Percentiles rank a stretch among this genome's conserved stretches.
phyloP scores from a whole-genome alignment of 2,797 vertebrate species.

The Cyprinodon diabolis region DNA sequence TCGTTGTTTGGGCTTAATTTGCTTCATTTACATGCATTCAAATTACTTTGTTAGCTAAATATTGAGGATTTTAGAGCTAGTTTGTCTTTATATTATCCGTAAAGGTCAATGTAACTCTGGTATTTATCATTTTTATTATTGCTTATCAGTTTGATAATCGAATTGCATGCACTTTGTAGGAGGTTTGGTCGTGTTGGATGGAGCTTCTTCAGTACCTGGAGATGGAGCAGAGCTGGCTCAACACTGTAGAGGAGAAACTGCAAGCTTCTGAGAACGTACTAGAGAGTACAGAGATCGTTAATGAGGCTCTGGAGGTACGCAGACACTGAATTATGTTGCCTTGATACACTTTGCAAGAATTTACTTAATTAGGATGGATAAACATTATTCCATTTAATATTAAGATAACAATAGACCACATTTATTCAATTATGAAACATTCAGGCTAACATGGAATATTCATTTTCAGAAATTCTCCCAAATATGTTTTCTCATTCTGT shows the following conservation, averaged over 20 bases:
- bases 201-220: conserved; percentile 95
- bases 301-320: conserved; percentile 89
- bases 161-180: conserved; percentile 71
- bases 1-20: conserved; percentile 13
- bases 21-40: conserved; percentile 26
- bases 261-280: conserved; percentile 83
- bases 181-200: conserved; percentile 99
- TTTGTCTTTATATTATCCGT: conserved; percentile 28
- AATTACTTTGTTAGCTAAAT: conserved; percentile 9
- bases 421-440: not conserved
- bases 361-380: not conserved
- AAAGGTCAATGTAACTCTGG: conserved; percentile 20
- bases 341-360: not conserved
- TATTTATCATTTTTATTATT: not conserved
- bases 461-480: not conserved
- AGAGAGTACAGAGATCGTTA: conserved; percentile 84
- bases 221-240: conserved; percentile 91
- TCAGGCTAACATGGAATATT: not conserved
- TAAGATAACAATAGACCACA: not conserved
- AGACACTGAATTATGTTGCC: not conserved
- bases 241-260: conserved; percentile 87
- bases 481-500: not conserved
- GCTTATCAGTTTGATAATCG: not conserved
- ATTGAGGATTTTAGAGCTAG: conserved; percentile 11
- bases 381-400: not conserved